Conservation (phyloP, 35 echinoderm and acorn worm genomes). For the Strongylocentrotus purpuratus region DNA sequence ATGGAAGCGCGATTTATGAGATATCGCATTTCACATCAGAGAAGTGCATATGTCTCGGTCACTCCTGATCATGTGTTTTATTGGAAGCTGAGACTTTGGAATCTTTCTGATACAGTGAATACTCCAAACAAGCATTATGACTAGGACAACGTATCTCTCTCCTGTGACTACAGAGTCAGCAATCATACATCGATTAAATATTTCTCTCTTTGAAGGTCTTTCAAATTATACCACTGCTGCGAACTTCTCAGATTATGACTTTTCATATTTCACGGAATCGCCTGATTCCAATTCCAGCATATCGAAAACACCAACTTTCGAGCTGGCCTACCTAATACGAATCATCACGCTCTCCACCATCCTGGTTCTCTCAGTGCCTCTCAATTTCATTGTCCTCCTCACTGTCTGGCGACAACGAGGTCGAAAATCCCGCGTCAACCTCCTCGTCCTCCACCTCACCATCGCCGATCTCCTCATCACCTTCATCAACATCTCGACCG, state of each 20-base stretch:
- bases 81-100: not conserved
- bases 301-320: slow-evolving; percentile 13
- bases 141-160: not conserved
- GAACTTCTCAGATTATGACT: not conserved
- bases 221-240: not conserved
- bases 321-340: slow-evolving; percentile 36
- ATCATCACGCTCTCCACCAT: slow-evolving; percentile 38
- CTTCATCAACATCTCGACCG: slow-evolving; percentile 35
- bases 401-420: slow-evolving; percentile 51
- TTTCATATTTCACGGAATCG: not conserved
- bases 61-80: not conserved
- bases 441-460: slow-evolving; percentile 52
- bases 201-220: not conserved
- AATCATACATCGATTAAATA: not conserved
- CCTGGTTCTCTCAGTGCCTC: slow-evolving; percentile 37
- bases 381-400: slow-evolving; percentile 28
- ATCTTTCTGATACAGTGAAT: not conserved
- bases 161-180: not conserved
- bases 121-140: not conserved
- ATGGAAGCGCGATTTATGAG: not conserved
- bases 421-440: slow-evolving; percentile 77
- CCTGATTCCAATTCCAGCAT: not conserved
- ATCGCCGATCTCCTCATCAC: slow-evolving; percentile 44
- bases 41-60: not conserved
- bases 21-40: not conserved